Evolutionary conservation across 1,140 invertebrate genomes (phyloP).

Genomic region (Euglossa dilemma): DNA sequence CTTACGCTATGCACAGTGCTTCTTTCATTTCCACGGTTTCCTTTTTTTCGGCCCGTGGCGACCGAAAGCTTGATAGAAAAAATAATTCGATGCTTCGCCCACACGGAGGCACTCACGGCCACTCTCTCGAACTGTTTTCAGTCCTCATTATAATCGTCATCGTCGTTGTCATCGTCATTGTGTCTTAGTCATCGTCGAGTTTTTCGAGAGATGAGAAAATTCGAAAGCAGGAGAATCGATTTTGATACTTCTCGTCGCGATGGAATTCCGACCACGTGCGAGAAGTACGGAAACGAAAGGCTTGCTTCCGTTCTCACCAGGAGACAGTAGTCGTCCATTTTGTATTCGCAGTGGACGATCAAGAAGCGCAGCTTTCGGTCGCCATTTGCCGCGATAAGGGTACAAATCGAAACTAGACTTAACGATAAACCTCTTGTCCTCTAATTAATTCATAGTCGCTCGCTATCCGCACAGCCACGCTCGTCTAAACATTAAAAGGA

Average conservation of each 20-base stretch:
- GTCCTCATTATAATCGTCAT: no score
- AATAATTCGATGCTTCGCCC: constrained; percentile 42
- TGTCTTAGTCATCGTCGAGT: not conserved
- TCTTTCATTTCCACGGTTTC: not conserved
- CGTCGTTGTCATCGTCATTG: not conserved
- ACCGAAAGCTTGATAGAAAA: constrained; percentile 63
- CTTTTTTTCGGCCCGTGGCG: constrained; percentile 52
- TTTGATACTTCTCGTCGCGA: not conserved
- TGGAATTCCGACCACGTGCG: not conserved
- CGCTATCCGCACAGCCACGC: constrained; percentile 63
- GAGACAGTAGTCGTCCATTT: not conserved
- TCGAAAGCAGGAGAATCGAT: not conserved
- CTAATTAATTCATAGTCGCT: constrained; percentile 47
- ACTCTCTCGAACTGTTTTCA: not conserved
- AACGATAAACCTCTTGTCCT: constrained; percentile 40
- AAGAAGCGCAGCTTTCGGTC: constrained; percentile 53
- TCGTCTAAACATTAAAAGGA: constrained; percentile 45
- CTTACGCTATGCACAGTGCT: constrained; percentile 35
- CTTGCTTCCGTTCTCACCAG: not conserved
- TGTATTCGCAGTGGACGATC: not conserved
- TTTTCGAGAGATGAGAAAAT: not conserved
- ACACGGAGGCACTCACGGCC: not conserved
- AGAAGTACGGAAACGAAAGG: not conserved
- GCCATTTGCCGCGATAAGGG: constrained; percentile 55
- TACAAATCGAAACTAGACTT: constrained; percentile 55